Evolutionary conservation across 2,113 vertebrate genomes (phyloP).

Genomic region (Hydropotes inermis): DNA sequence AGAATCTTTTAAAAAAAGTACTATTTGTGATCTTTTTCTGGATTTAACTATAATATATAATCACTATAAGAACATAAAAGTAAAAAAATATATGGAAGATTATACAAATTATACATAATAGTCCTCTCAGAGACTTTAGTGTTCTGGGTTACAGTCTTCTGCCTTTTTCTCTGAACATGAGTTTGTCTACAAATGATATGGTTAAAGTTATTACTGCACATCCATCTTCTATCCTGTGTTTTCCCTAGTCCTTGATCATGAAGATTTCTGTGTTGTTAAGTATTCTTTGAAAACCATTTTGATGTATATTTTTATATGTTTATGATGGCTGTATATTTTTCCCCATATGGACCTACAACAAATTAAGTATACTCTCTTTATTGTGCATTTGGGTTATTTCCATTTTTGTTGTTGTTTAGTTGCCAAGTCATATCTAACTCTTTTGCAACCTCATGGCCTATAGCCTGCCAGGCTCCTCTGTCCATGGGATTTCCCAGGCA

Average conservation of each 20-base stretch:
- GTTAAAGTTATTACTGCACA: neutral
- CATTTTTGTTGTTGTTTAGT: neutral
- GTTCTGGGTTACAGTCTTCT: neutral
- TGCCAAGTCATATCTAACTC: neutral
- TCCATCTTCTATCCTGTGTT: neutral
- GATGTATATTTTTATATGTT: neutral
- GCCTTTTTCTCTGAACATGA: neutral
- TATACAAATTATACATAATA: neutral
- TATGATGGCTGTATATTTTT: neutral
- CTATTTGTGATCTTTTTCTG: neutral
- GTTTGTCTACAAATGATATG: neutral
- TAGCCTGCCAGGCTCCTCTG: neutral
- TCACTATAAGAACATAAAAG: neutral
- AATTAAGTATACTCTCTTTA: neutral
- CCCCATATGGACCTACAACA: neutral
- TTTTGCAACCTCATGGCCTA: neutral
- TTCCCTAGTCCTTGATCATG: neutral
- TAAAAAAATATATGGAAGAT: neutral
- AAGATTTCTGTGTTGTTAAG: neutral
- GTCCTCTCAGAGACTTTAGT: neutral
- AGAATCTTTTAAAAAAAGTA: neutral
- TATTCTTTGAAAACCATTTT: constrained; percentile 10
- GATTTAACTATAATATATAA: neutral
- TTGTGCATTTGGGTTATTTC: neutral
- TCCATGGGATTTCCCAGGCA: neutral